Conservation (phyloP, 2,113 vertebrate species). For the Onychostruthus taczanowskii region DNA sequence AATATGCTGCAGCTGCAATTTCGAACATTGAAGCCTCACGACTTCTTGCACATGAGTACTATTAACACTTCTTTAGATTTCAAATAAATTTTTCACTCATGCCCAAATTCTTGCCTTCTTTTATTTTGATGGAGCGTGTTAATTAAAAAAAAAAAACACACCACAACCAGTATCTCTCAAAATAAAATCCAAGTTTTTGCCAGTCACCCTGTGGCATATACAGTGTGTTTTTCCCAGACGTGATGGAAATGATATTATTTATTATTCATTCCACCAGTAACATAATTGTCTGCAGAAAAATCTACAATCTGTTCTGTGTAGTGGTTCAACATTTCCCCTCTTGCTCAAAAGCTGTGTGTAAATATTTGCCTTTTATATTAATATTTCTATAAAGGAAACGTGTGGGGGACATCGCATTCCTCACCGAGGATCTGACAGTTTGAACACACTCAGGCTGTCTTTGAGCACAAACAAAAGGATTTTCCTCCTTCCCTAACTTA, state of each 20-base stretch:
- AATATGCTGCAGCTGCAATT: not conserved
- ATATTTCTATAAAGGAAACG: not conserved
- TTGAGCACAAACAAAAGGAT: conserved; percentile 59
- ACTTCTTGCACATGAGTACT: conserved; percentile 22
- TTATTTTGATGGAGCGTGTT: not conserved
- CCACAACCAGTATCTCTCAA: not conserved
- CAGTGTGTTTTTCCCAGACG: not conserved
- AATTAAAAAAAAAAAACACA: not conserved
- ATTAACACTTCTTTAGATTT: conserved; percentile 49
- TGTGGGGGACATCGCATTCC: not conserved
- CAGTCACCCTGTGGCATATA: not conserved
- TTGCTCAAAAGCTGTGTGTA: not conserved
- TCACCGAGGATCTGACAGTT: not conserved
- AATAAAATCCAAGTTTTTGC: conserved; percentile 26
- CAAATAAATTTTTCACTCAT: not conserved
- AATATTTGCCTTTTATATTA: conserved; percentile 46
- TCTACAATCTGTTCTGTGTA: conserved; percentile 13
- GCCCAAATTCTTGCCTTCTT: not conserved
- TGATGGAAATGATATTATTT: conserved; percentile 46
- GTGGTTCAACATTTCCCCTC: not conserved
- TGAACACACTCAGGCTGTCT: not conserved
- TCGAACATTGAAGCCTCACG: not conserved
- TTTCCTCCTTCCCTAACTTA: not conserved
- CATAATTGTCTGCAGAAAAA: conserved; percentile 52
- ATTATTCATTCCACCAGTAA: conserved; percentile 20